These are phyloP conservation scores for Chymomyza costata DNA, from an alignment of 1,140 invertebrate species.

Conservation along the genomic window DNA sequence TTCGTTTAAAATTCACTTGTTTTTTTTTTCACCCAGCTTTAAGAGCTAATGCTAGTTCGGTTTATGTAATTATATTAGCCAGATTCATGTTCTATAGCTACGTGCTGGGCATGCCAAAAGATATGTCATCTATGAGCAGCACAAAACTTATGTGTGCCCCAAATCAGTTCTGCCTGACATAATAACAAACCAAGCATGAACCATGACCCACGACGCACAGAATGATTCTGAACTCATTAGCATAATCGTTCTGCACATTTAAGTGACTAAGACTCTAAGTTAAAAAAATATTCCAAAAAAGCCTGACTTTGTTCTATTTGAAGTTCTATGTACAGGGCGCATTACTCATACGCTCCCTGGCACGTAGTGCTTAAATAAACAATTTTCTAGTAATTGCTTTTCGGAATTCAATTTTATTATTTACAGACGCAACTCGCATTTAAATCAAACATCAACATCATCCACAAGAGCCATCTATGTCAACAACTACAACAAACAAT, in stretches of 20 bases:
- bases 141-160: background rate
- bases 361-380: constrained; percentile 54
- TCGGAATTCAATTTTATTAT: constrained; percentile 55
- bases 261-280: constrained; percentile 28
- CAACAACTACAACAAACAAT: constrained; percentile 46
- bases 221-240: too few species aligned
- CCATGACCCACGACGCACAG: too few species aligned
- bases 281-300: background rate
- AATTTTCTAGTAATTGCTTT: constrained; percentile 65
- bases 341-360: constrained; percentile 35
- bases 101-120: constrained; percentile 38
- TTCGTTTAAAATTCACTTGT: background rate
- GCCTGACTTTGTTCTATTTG: constrained; percentile 6
- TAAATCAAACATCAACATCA: constrained; percentile 1
- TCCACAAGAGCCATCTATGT: constrained; percentile 27
- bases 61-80: constrained; percentile 54
- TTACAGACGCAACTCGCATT: constrained; percentile 7
- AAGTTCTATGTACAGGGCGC: constrained; percentile 17
- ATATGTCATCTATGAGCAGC: too few species aligned
- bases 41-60: constrained; percentile 22
- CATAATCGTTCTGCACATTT: constrained; percentile 45
- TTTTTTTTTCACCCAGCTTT: constrained; percentile 37
- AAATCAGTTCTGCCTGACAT: constrained; percentile 29
- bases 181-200: constrained; percentile 36
- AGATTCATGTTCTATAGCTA: constrained; percentile 34